These are phyloP conservation scores for Apeltes quadracus DNA, from an alignment of 2,113 vertebrate genomes.

Conservation along the genomic window DNA sequence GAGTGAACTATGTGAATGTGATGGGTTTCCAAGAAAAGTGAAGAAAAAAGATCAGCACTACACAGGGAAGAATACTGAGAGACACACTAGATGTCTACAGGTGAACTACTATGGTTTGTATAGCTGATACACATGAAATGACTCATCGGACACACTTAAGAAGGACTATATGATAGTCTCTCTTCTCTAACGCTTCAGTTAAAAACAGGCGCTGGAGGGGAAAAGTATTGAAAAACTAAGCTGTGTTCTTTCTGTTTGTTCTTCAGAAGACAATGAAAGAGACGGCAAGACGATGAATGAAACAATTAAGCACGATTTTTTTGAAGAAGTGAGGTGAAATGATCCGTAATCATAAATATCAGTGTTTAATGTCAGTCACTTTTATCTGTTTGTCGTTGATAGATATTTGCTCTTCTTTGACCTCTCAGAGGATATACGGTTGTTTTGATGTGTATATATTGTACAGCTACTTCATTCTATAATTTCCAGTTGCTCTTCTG, in stretches of 20 bases:
- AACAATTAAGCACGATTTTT: constrained; percentile 54
- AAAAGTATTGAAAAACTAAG: constrained; percentile 68
- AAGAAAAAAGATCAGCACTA: constrained; percentile 27
- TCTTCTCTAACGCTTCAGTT: constrained; percentile 53
- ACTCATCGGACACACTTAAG: constrained; percentile 34
- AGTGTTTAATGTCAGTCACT: constrained; percentile 76
- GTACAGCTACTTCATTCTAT: constrained; percentile 79
- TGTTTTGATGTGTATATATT: constrained; percentile 78
- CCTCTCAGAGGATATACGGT: constrained; percentile 58
- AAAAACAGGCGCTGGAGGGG: constrained; percentile 37
- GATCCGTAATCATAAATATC: constrained; percentile 67
- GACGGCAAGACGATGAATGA: constrained; percentile 27
- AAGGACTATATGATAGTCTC: constrained; percentile 62
- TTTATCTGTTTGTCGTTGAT: constrained; percentile 79
- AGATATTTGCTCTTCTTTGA: constrained; percentile 73
- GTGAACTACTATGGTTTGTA: constrained; percentile 77
- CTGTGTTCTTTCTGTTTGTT: constrained; percentile 71
- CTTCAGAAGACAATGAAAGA: constrained; percentile 69
- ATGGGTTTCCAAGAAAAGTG: constrained; percentile 33
- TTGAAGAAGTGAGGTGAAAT: constrained; percentile 65
- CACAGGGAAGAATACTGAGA: constrained; percentile 37
- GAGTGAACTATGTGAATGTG: constrained; percentile 47
- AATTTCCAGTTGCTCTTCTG: constrained; percentile 74
- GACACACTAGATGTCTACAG: constrained; percentile 62
- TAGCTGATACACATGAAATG: constrained; percentile 77